Percentiles rank a stretch among this genome's conserved stretches.
Evolutionary conservation across 1,140 invertebrate species (phyloP).

Genomic region (Sitodiplosis mosellana): DNA sequence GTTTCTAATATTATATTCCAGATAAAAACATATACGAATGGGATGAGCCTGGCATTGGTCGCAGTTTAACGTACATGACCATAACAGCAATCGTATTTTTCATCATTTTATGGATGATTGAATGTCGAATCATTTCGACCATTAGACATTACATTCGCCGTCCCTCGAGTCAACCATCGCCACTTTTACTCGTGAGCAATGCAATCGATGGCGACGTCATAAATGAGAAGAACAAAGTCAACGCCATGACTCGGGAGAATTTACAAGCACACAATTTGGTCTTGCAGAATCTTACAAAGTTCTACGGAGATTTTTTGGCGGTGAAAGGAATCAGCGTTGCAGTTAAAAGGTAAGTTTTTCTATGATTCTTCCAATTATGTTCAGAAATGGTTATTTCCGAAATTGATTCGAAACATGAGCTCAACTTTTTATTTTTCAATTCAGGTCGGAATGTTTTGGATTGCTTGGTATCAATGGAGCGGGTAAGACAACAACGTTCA

Average conservation of each 20-base stretch:
- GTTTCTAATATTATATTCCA: too few relatives aligned
- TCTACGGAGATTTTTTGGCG: slow-evolving; percentile 40
- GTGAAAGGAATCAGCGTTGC: slow-evolving; percentile 47
- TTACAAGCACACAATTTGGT: slow-evolving; percentile 20
- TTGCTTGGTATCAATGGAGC: slow-evolving; percentile 79
- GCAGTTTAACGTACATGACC: too few relatives aligned
- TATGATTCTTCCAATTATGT: slow-evolving; percentile 1
- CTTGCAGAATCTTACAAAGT: slow-evolving; percentile 38
- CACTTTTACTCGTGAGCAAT: too few relatives aligned
- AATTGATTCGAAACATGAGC: neutral
- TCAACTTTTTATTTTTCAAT: slow-evolving; percentile 10
- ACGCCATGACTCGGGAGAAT: slow-evolving; percentile 9
- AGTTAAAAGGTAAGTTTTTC: slow-evolving; percentile 19
- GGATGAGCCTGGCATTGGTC: too few relatives aligned
- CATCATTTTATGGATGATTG: too few relatives aligned
- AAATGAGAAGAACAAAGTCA: slow-evolving; percentile 22
- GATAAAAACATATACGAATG: too few relatives aligned
- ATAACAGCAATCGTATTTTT: too few relatives aligned
- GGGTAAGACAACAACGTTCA: slow-evolving; percentile 56
- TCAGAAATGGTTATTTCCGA: slow-evolving; percentile 4
- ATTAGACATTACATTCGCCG: too few relatives aligned
- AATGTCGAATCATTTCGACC: too few relatives aligned
- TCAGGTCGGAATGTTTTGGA: slow-evolving; percentile 67
- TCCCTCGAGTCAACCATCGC: too few relatives aligned
- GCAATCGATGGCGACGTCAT: slow-evolving; percentile 24